Base-by-base conservation (phyloP, 2,113 vertebrate genomes). In the Phyllopteryx taeniolatus region DNA sequence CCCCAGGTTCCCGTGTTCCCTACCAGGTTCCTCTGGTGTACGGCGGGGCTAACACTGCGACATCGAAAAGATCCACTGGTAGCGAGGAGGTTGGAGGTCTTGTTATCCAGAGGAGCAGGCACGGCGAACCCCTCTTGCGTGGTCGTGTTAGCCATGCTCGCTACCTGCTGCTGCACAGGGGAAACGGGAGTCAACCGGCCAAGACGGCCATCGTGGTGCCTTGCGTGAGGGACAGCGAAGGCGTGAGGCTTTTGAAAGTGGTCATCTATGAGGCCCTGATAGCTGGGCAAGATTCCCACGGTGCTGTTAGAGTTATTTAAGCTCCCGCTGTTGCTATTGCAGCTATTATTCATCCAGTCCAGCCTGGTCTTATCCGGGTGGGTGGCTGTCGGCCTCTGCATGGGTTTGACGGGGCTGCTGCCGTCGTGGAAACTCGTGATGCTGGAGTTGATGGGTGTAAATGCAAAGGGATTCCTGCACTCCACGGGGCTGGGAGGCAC, bases 291-390 rank as follows among this genome's bases (percentile, higher is more conserved):
- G 86, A 98, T 95, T 76, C 94, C 93, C 53, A 93, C 88, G 62
- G 86, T 84, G 0, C 92, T 94, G 88, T 88, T 94, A 5, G 96
- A 92, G 22, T 94, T 94, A 67, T 70, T 87, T 11, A 81, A 4
- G 68, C 71, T 93, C 47, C 89, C 90, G 0, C 93, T 88, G 2
- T 90, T 88, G 0, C 88, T 86, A 83, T 83, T 92, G 71, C 98
- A 98, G 64, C 94, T 96, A 0, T 94, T 96, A 72, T 94, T 99
- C 96, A 99, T 99, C 98, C 98, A 99, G 76, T 99, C 98, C 0
- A 99, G 93, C 81, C 96, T 95, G 74, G 96, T 95, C 89, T 98
- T 99, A 86, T 99, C 96, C 0, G 98, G 98, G 77, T 99, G 97
- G 13, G 98, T 99, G 70, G 97, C 98, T 94, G 93, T 99, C 2